Conservation (phyloP, 2,888 invertebrate species). For the Deilephila elpenor region DNA sequence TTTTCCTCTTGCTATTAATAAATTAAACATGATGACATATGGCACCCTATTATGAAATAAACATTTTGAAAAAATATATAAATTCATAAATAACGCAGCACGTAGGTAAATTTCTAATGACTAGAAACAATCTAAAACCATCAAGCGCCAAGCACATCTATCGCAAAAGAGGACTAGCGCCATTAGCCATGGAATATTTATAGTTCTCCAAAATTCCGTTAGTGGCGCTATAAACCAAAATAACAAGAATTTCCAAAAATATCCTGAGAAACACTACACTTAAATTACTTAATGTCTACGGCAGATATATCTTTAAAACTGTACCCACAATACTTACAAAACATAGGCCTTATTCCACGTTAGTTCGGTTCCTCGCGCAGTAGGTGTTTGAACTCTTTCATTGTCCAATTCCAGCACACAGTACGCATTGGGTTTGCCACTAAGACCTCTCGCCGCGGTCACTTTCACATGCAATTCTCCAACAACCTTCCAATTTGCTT, state of each 20-base stretch:
- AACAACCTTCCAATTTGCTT: slow-evolving; percentile 56
- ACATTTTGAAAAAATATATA: no score
- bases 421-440: slow-evolving; percentile 64
- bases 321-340: slow-evolving; percentile 62
- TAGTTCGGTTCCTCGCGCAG: slow-evolving; percentile 55
- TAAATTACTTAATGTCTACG: neutral
- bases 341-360: slow-evolving; percentile 71
- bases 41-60: no score
- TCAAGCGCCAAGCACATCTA: no score
- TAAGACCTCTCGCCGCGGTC: slow-evolving; percentile 65
- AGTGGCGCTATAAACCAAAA: no score
- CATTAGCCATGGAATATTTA: no score
- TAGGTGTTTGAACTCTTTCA: slow-evolving; percentile 69
- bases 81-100: no score
- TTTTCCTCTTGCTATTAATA: no score
- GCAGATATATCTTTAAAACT: neutral
- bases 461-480: slow-evolving; percentile 71
- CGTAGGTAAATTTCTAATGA: no score
- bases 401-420: slow-evolving; percentile 74
- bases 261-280: neutral
- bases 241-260: neutral
- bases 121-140: no score
- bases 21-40: no score
- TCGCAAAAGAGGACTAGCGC: no score
- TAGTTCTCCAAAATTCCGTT: no score